Percentiles rank a stretch among this genome's conserved stretches.
Evolutionary conservation across 2,888 invertebrate genomes (phyloP).

Genomic region (Apodemia duryi): DNA sequence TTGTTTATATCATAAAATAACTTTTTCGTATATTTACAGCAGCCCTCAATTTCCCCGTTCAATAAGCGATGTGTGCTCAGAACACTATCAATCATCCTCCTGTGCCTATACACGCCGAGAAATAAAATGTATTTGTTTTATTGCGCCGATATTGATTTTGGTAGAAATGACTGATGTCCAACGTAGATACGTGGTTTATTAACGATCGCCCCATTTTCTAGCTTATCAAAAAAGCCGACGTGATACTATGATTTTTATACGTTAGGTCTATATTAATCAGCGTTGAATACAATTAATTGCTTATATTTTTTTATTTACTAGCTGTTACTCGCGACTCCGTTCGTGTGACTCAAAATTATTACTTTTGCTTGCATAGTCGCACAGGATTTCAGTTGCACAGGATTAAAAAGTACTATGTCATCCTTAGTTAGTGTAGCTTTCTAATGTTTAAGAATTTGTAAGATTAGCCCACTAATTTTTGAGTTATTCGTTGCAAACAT

Average conservation of each 20-base stretch:
- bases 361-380: too few species aligned
- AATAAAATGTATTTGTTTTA: conserved; percentile 69
- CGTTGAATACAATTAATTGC: too few species aligned
- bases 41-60: conserved; percentile 51
- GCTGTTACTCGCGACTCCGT: too few species aligned
- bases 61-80: conserved; percentile 63
- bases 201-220: conserved; percentile 16
- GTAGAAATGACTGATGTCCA: conserved; percentile 48
- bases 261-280: too few species aligned
- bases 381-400: too few species aligned
- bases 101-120: conserved; percentile 58
- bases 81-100: conserved; percentile 72
- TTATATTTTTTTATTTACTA: too few species aligned
- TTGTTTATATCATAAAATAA: conserved; percentile 33
- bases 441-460: too few species aligned
- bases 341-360: too few species aligned
- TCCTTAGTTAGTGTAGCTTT: too few species aligned
- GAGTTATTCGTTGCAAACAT: too few species aligned
- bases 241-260: background rate
- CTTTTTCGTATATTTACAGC: conserved; percentile 40
- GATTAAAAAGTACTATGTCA: too few species aligned
- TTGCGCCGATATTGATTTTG: conserved; percentile 68
- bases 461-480: too few species aligned
- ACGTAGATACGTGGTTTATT: conserved; percentile 37
- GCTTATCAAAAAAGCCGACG: background rate